Evolutionary conservation across 37 sponge, comb jelly and placozoan species (phyloP), one percentile per base, ranked within the genome.

Genomic region (Ianthella basta): DNA sequence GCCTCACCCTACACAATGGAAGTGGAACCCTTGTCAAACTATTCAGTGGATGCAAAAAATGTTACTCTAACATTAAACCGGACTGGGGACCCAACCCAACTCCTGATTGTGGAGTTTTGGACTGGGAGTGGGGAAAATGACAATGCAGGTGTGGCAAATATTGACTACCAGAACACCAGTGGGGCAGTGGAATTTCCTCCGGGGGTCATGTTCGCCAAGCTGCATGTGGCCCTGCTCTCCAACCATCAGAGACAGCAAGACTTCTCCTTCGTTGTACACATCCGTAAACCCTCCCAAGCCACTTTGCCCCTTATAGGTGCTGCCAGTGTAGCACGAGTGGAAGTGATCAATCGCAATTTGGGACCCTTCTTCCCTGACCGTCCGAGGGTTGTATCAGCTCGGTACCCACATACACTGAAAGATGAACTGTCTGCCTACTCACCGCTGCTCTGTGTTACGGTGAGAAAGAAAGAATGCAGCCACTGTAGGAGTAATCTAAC

Each of bases 11-110:
- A 69, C 34, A 67, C 50, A 60, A 59, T 18, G 2, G 74, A 66
- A 4, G 27, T 18, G 21, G 90, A 92, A 59, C 93, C 93, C 14
- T 44, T 86, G 29, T 89, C 87, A 30, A 86, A 89, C 83, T 80
- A 18, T 33, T 16, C 36, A 10, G 23, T 86, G 18, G 87, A 92
- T 34, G 23, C 16, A 30, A 60, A 18, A 23, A 21, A 20, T 23
- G 57, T 74, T 20, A 65, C 50, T 21, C 21, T 88, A 3, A 38
- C 54, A 6, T 34, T 91, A 0, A 38, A 0, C 14, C 75, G 88
- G 20, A 18, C 56, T 30, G 86, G 88, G 32, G 92, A 91, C 70
- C 23, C 69, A 0, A 38, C 34, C 60, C 19, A 35, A 12, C 21
- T 60, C 0, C 36, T 65, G n/a, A 25, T 35, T 23, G 60, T 88